Base-by-base conservation (phyloP, 2,888 invertebrate genomes). In the Stomorhina lunata region DNA sequence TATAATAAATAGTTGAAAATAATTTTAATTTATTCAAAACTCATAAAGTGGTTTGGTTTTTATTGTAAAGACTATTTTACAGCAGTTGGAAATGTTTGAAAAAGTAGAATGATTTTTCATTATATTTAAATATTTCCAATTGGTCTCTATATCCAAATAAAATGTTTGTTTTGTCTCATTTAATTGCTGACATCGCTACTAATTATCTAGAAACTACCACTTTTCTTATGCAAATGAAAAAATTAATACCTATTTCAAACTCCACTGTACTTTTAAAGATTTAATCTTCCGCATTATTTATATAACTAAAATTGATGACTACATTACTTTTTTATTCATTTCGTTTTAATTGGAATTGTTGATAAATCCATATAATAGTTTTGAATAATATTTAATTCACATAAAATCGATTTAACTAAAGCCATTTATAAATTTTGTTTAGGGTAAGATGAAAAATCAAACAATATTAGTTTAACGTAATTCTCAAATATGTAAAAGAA, bases 271-370 rank as follows among this genome's bases (percentile, higher is more conserved):
- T 7, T n/a, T n/a, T 29, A 15, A 20, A 32, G 53, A 53, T 61
- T 59, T 17, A 77, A 68, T 48, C 53, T 50, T 48, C 17, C 15
- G 22, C 15, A 50, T 45, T 75, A 65, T 55, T 22, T 34, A 50
- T 50, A 34, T 22, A 32, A 27, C 12, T 40, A 29, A 48, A 32
- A 63, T 43, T 69, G 34, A n/a, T 43, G 53, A 63, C 27, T 15
- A 9, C 34, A 37, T 63, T 43, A 20, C 25, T 25, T 20, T 43
- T 34, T 17, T 48, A 45, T 57, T n/a, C 15, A 22, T 37, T 71
- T 34, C 15, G 15, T 27, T 48, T 66, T 57, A 75, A 75, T 66
- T 65, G 65, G 40, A 63, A 53, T 55, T 65, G 63, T 34, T 75
- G 27, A 29, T 34, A 48, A 25, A 25, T 25, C 48, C 37, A 17